A percentile compares a stretch with the other conserved stretches of the same genome.
Conservation (phyloP, 2,797 vertebrate species). For the Rhinella marina region DNA sequence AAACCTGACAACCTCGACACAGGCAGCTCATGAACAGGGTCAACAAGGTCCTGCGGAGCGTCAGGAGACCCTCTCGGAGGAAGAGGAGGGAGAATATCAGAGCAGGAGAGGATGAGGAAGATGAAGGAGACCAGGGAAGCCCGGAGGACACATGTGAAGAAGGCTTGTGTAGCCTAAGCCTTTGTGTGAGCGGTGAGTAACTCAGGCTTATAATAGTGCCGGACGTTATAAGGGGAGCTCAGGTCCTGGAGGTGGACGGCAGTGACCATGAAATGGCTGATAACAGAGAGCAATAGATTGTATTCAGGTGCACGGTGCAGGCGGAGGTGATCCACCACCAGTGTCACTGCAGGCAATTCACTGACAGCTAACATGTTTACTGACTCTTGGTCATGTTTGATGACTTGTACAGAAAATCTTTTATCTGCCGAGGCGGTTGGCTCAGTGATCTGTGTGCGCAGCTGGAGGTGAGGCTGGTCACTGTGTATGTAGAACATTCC, state of each 20-base stretch:
- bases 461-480: too few relatives aligned
- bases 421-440: too few relatives aligned
- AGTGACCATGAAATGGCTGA: not conserved
- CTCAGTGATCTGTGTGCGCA: too few relatives aligned
- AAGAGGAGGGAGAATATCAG: constrained; percentile 76
- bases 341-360: too few relatives aligned
- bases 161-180: constrained; percentile 80
- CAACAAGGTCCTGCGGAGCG: constrained; percentile 82
- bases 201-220: not conserved
- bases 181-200: constrained; percentile 83
- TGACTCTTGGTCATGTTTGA: too few relatives aligned
- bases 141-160: constrained; percentile 82
- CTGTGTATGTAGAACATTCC: too few relatives aligned
- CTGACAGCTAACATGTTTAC: too few relatives aligned
- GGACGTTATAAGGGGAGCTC: too few relatives aligned
- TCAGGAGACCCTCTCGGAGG: constrained; percentile 84
- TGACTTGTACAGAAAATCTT: too few relatives aligned
- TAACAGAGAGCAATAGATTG: not conserved
- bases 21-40: constrained; percentile 78
- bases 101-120: constrained; percentile 74
- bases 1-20: not conserved
- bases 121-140: constrained; percentile 76
- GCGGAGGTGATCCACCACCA: too few relatives aligned
- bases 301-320: too few relatives aligned
- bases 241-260: not conserved